Conservation (phyloP, 2,113 vertebrate species). For the Pogonocichla stellata region DNA sequence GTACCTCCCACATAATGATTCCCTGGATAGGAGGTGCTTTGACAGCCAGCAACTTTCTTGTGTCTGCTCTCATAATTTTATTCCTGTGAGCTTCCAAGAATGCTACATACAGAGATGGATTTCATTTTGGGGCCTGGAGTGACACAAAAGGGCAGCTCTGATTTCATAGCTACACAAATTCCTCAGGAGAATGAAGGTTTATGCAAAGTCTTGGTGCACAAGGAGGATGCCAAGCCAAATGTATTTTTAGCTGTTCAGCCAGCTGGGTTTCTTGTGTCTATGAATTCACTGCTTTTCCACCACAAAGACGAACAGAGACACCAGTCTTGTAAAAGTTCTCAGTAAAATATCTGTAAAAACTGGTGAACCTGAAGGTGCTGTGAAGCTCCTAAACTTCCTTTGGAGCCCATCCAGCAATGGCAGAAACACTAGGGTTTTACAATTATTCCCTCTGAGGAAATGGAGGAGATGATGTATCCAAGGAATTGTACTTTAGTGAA, state of each 20-base stretch:
- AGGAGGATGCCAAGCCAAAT: constrained; percentile 55
- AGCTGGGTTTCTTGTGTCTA: constrained; percentile 48
- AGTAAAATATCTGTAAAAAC: neutral
- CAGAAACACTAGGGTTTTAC: neutral
- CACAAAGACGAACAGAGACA: constrained; percentile 24
- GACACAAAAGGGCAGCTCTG: constrained; percentile 54
- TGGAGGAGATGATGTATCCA: neutral
- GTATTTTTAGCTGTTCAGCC: constrained; percentile 57
- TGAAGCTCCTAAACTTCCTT: neutral
- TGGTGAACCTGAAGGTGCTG: constrained; percentile 19
- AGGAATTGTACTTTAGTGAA: neutral
- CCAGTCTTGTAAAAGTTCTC: constrained; percentile 5
- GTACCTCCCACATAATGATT: neutral
- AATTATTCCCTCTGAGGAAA: neutral
- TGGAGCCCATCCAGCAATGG: neutral
- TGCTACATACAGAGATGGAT: constrained; percentile 1
- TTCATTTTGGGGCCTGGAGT: constrained; percentile 11
- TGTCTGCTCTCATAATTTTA: constrained; percentile 3
- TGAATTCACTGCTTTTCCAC: neutral
- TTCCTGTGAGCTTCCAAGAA: constrained; percentile 21
- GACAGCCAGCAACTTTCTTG: neutral
- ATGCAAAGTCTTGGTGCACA: constrained; percentile 38
- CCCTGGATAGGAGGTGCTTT: neutral
- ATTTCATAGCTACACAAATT: constrained; percentile 39
- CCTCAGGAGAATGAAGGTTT: constrained; percentile 33